Evolutionary conservation across 2,797 vertebrate genomes (phyloP).

Genomic region (Florisuga fusca): DNA sequence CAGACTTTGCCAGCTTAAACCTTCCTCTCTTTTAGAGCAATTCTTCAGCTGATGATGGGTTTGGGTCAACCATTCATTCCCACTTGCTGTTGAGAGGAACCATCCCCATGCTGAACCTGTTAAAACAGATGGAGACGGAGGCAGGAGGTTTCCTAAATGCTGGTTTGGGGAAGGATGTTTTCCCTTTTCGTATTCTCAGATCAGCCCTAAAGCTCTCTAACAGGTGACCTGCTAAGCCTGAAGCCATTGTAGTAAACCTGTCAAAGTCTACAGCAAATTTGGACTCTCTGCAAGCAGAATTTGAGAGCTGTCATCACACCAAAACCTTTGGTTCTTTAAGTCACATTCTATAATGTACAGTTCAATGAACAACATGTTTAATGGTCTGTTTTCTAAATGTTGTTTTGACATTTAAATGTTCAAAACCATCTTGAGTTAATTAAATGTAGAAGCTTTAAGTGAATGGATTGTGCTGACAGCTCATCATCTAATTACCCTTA

Average conservation of each 20-base stretch:
- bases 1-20: neutral
- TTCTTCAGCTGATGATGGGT: neutral
- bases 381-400: conserved; percentile 69
- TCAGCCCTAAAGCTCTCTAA: neutral
- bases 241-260: neutral
- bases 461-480: conserved; percentile 61
- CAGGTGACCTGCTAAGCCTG: neutral
- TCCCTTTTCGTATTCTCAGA: neutral
- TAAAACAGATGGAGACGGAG: neutral
- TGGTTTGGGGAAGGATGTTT: neutral
- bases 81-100: neutral
- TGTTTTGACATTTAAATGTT: conserved; percentile 75
- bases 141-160: neutral
- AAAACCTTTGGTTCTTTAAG: conserved; percentile 69
- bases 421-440: conserved; percentile 74
- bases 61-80: neutral
- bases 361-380: conserved; percentile 69
- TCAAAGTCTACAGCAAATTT: conserved; percentile 41
- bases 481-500: conserved; percentile 71
- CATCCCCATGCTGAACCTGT: neutral
- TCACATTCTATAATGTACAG: conserved; percentile 60
- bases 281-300: conserved; percentile 1
- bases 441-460: conserved; percentile 68
- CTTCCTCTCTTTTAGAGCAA: neutral
- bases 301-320: conserved; percentile 49